phyloP scores from a whole-genome alignment of 2,113 vertebrate genomes.

The Gymnarchus niloticus region DNA sequence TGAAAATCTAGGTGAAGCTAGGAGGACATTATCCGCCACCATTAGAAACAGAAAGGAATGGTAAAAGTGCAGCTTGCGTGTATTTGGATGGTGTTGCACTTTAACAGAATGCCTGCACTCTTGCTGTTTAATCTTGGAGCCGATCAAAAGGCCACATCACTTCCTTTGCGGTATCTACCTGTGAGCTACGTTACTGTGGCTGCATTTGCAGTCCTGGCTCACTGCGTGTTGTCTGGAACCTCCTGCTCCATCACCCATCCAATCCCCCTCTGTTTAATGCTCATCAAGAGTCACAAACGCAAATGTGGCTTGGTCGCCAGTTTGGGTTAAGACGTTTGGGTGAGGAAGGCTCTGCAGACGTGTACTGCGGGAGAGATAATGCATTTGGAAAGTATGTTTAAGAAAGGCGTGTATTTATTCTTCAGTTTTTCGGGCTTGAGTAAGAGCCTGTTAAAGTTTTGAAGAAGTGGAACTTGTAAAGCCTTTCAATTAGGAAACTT shows the following conservation, averaged over 20 bases:
- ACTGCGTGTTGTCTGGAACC: not conserved
- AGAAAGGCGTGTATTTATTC: not conserved
- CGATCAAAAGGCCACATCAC: slow-evolving; percentile 17
- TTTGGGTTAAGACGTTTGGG: not conserved
- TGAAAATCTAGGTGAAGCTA: too few relatives aligned
- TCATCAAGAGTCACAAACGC: not conserved
- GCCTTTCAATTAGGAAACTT: not conserved
- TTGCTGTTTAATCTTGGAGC: slow-evolving; percentile 17
- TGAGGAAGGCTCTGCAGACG: not conserved
- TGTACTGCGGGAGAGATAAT: too few relatives aligned
- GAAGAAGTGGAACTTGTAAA: not conserved
- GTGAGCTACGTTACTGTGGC: not conserved
- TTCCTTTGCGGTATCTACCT: slow-evolving; percentile 11
- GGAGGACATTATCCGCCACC: too few relatives aligned
- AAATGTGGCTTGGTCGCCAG: not conserved
- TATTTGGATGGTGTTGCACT: not conserved
- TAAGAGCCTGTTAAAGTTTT: not conserved
- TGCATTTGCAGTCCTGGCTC: not conserved
- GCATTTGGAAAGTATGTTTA: not conserved
- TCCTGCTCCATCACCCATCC: slow-evolving; percentile 4
- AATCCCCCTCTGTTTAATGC: not conserved
- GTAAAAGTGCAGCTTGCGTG: not conserved
- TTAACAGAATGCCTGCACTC: not conserved
- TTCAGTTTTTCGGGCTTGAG: not conserved
- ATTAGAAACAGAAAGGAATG: too few relatives aligned